Evolutionary conservation across 2,888 invertebrate genomes (phyloP), one percentile per base, ranked within the genome.

Genomic region (Ornithoptera priamus): DNA sequence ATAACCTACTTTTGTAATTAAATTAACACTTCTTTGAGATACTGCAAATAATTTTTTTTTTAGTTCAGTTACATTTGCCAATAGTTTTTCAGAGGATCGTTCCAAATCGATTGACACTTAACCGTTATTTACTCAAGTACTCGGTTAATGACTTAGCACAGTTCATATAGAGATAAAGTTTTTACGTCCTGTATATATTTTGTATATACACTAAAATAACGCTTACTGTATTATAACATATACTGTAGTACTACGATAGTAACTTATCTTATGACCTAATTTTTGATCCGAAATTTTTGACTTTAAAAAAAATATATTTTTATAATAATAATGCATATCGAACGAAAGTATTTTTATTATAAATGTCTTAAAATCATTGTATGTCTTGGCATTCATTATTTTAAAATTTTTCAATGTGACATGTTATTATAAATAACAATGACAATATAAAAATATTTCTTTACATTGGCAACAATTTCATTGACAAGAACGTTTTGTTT

Each of bases 51-150:
- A 53, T 60, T 18, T 20, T 56, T 15, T 62, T 67, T 69, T 42
- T 61, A 56, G 69, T 65, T 56, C 61, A 57, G 22, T 30, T n/a
- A 69, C 22, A 24, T 61, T 69, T 64, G 56, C 50, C 30, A n/a
- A 36, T 30, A 20, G 39, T 59, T 36, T 69, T 69, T 65, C 57
- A 65, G 24, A 57, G 18, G 22, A 36, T 62, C 58, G 68, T 56
- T 64, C 50, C n/a, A 62, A 66, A 66, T 66, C 50, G 39, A 62
- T 64, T 63, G 58, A 58, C 22, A 46, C 59, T 70, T 67, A 67
- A 67, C 70, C 58, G 67, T 64, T 67, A 60, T 20, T 56, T 18
- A 56, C 30, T 18, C 53, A 58, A 18, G 30, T 39, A 60, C 58
- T 53, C 18, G 15, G 22, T 58, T 22, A 58, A 22, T 58, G 20